Evolutionary conservation across 2,113 vertebrate genomes (phyloP).

Genomic region (Neotoma lepida): DNA sequence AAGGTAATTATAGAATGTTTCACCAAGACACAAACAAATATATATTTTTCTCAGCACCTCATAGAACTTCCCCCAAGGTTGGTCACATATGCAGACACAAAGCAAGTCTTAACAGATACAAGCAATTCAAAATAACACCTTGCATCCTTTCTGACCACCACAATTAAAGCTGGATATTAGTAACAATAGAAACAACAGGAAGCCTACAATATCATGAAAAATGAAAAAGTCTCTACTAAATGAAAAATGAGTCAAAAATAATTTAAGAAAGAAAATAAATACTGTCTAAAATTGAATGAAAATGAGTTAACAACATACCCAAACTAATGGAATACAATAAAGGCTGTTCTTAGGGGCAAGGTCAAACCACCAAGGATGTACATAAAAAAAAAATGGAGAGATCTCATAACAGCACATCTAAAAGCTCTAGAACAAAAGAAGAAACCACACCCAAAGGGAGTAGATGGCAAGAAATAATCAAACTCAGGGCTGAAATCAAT

Average conservation of each 20-base stretch:
- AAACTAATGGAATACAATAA: not conserved
- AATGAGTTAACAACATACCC: not conserved
- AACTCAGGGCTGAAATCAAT: not conserved
- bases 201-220: not conserved
- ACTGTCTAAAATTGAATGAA: not conserved
- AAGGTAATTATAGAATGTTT: not conserved
- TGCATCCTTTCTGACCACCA: not conserved
- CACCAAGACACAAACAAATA: not conserved
- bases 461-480: not conserved
- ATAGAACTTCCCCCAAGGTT: not conserved
- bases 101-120: not conserved
- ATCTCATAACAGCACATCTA: not conserved
- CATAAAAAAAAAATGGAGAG: no score
- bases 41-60: not conserved
- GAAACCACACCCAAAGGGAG: not conserved
- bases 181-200: not conserved
- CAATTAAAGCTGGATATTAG: not conserved
- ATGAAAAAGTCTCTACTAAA: not conserved
- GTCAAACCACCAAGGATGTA: not conserved
- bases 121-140: not conserved
- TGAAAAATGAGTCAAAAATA: not conserved
- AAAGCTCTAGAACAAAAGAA: not conserved
- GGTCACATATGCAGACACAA: not conserved
- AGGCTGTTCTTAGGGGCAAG: not conserved
- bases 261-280: not conserved